Evolutionary conservation across 1,140 invertebrate species (phyloP).

Genomic region (Xylocopa sonorina): DNA sequence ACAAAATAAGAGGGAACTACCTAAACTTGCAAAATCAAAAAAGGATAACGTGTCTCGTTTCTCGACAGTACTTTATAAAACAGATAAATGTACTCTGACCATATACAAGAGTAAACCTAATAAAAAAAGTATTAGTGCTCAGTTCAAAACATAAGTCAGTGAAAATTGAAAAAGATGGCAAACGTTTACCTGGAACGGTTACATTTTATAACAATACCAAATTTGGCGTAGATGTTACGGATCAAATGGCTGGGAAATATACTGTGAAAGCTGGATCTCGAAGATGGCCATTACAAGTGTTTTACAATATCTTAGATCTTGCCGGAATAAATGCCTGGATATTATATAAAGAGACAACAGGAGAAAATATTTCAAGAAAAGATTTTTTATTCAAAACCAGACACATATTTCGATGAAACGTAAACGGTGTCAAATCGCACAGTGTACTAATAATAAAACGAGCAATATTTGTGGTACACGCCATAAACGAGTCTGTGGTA

Average conservation of each 20-base stretch:
- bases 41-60: neutral
- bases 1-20: neutral
- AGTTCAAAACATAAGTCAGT: slow-evolving; percentile 34
- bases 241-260: neutral
- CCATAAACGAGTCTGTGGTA: too few species aligned
- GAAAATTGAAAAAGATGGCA: slow-evolving; percentile 20
- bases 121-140: slow-evolving; percentile 32
- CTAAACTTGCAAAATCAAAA: neutral
- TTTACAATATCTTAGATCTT: too few species aligned
- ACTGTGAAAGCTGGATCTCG: neutral
- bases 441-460: too few species aligned
- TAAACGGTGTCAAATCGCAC: too few species aligned
- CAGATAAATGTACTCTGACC: slow-evolving; percentile 38
- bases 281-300: neutral
- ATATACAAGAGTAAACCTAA: slow-evolving; percentile 44
- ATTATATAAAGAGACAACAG: too few species aligned
- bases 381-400: too few species aligned
- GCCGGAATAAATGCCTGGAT: too few species aligned
- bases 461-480: too few species aligned
- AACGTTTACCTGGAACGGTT: slow-evolving; percentile 37
- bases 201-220: slow-evolving; percentile 51
- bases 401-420: too few species aligned
- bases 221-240: slow-evolving; percentile 9
- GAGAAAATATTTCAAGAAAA: too few species aligned
- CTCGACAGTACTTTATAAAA: slow-evolving; percentile 23